Conservation (phyloP, 2,888 invertebrate genomes). For the Clitarchus hookeri region DNA sequence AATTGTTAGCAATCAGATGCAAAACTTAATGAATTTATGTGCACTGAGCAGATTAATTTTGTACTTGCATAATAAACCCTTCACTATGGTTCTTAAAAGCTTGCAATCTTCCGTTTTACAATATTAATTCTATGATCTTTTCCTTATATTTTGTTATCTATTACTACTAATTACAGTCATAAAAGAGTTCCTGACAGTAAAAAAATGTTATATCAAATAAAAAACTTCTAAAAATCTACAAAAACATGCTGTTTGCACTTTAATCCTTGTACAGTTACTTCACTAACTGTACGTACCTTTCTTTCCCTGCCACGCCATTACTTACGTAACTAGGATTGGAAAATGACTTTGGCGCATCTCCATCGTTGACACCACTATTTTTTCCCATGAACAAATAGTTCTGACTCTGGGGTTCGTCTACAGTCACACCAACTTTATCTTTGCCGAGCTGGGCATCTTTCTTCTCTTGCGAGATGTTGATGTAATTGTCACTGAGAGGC, state of each 20-base stretch:
- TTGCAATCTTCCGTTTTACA: too few relatives aligned
- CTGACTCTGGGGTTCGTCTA: neutral
- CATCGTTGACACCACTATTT: neutral
- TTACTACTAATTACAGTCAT: neutral
- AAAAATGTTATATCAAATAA: neutral
- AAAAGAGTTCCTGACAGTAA: neutral
- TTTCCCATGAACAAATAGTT: slow-evolving; percentile 29
- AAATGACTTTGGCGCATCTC: slow-evolving; percentile 19
- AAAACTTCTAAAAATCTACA: neutral
- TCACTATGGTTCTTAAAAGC: too few relatives aligned
- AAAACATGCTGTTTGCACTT: neutral
- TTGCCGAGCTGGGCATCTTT: slow-evolving; percentile 35
- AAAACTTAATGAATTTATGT: too few relatives aligned
- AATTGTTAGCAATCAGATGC: too few relatives aligned
- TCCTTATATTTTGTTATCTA: neutral
- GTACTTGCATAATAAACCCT: too few relatives aligned
- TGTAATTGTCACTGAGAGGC: slow-evolving; percentile 55
- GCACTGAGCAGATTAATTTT: too few relatives aligned
- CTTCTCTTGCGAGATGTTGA: slow-evolving; percentile 60
- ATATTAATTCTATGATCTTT: too few relatives aligned
- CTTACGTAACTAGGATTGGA: slow-evolving; percentile 31
- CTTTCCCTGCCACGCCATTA: slow-evolving; percentile 25
- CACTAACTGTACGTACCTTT: slow-evolving; percentile 31
- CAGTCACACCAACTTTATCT: neutral
- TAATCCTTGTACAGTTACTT: neutral